Base-by-base conservation (phyloP, 37 sponge, comb jelly and placozoan genomes). In the Dysidea cf. avara region DNA sequence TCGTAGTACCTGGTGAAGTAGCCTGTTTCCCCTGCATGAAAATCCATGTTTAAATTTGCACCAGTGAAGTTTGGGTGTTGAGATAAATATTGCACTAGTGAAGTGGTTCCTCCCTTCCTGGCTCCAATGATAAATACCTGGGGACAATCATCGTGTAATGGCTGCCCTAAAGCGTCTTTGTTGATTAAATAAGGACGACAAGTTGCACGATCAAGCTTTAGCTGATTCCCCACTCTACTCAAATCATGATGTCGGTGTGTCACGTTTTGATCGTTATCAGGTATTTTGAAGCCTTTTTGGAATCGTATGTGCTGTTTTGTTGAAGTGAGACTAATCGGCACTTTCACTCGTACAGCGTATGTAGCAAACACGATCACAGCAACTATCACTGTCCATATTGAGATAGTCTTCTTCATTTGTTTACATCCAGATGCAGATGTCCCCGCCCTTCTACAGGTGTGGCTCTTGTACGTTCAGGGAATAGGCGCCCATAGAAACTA, bases 61-160 rank as follows among this genome's bases (percentile, higher is more conserved):
- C 92, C 92, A 11, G 68, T 58, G 56, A 92, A 92, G 22, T 79
- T 63, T 33, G 84, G 87, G 63, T 92, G 92, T 57, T 78, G 69
- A n/a, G 87, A 83, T 21, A 92, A 20, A 67, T 92, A 92, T 33
- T 75, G 74, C 49, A 77, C 73, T 30, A 92, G 84, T 0, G 92
- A 92, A 0, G 92, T 75, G 52, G 92, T 92, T 0, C 92, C 92
- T 49, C 80, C 87, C 39, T 92, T 92, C 20, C 92, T 68, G 12
- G 87, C 82, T 16, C 92, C 92, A 39, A 92, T 83, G 22, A 92
- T 73, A 61, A 83, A 92, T 33, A 92, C 62, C n/a, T 75, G 68
- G 6, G 92, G 92, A 59, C 92, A 92, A 66, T 83, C 72, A 40
- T 46, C 22, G 48, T 83, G 92, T 0, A 32, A 22, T n/a, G 83